Conservation (phyloP, 2,888 invertebrate genomes). For the Lasioglossum oenotherae region DNA sequence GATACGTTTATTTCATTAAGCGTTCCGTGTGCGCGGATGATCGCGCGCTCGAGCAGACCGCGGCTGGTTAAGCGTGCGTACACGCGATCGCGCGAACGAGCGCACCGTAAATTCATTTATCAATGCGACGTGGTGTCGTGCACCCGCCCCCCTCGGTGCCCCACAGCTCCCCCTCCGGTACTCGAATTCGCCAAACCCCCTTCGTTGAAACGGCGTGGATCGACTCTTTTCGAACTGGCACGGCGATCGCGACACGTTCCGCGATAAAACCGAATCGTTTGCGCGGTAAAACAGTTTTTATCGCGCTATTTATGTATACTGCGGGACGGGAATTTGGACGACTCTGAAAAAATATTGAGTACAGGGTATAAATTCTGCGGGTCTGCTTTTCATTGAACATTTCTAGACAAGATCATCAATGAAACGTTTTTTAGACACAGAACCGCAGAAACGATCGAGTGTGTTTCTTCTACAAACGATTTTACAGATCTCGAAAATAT, state of each 20-base stretch:
- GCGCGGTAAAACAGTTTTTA: constrained; percentile 4
- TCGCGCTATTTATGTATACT: neutral
- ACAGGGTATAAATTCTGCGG: no score
- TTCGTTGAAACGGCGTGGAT: constrained; percentile 28
- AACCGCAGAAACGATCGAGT: no score
- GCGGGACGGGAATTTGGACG: neutral
- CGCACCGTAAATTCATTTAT: constrained; percentile 71
- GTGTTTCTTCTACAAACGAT: no score
- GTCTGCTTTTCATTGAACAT: no score
- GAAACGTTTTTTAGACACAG: no score
- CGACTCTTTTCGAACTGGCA: constrained; percentile 20
- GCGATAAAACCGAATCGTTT: constrained; percentile 70
- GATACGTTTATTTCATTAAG: constrained; percentile 76
- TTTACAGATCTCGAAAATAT: no score
- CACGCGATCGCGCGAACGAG: neutral
- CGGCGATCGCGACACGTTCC: constrained; percentile 32
- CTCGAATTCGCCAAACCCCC: neutral
- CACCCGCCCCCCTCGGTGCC: constrained; percentile 12
- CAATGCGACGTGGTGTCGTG: constrained; percentile 46
- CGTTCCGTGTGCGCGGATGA: constrained; percentile 45
- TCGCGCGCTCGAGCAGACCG: constrained; percentile 27
- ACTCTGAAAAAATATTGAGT: no score
- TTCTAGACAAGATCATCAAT: no score
- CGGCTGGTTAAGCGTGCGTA: constrained; percentile 12
- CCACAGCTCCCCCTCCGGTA: neutral